These are phyloP conservation scores for Planiliza haematocheilus DNA, from an alignment of 2,113 vertebrate genomes.

Conservation along the genomic window DNA sequence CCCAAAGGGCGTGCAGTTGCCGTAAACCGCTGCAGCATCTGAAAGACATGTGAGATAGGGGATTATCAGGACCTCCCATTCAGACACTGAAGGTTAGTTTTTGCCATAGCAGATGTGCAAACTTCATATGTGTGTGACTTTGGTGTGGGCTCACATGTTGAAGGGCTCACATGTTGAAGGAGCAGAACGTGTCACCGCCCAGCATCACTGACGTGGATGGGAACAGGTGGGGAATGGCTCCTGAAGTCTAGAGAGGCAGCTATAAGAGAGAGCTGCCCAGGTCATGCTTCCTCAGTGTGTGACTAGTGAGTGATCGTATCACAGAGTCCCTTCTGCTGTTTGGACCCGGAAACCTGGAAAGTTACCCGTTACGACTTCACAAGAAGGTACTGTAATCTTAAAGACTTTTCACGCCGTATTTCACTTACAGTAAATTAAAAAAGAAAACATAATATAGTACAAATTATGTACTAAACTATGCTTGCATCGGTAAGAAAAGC, in stretches of 20 bases:
- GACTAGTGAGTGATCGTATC: conserved; percentile 39
- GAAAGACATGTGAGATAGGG: conserved; percentile 17
- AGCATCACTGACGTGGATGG: conserved; percentile 64
- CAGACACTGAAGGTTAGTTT: not conserved
- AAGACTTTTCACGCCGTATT: not conserved
- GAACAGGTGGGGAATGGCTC: conserved; percentile 68
- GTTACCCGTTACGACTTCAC: conserved; percentile 6
- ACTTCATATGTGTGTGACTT: conserved; percentile 9
- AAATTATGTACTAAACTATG: not conserved
- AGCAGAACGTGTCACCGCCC: conserved; percentile 17
- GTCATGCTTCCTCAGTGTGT: conserved; percentile 58
- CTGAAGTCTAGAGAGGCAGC: conserved; percentile 16
- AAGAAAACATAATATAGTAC: too few species aligned
- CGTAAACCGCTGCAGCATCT: conserved; percentile 19
- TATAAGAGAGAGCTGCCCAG: conserved; percentile 68
- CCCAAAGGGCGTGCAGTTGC: conserved; percentile 2
- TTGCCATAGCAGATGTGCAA: conserved; percentile 2
- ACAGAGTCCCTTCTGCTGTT: conserved; percentile 16
- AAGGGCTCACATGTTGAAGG: conserved; percentile 10
- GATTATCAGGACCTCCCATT: conserved; percentile 35
- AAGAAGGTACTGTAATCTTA: conserved; percentile 52
- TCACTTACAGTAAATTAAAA: not conserved
- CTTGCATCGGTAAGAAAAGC: not conserved
- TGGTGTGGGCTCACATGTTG: not conserved
- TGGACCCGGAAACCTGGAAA: conserved; percentile 7